phyloP scores from a whole-genome alignment of 2,888 invertebrate genomes.

The Crematogaster levior region DNA sequence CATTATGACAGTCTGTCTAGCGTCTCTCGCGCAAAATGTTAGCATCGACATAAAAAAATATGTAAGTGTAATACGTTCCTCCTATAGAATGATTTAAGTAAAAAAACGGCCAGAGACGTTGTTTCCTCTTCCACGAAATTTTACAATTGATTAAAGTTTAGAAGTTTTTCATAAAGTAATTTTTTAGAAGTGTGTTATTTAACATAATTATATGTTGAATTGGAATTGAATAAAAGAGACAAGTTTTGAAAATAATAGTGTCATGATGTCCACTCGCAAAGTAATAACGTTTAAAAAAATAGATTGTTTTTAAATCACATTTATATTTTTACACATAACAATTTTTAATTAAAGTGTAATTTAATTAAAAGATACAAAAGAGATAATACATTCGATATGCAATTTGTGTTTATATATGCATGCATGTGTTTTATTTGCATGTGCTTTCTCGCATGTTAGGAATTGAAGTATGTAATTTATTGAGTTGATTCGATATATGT shows the following conservation, averaged over 20 bases:
- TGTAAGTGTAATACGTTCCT: constrained; percentile 36
- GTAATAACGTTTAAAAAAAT: neutral
- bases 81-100: no score
- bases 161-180: neutral
- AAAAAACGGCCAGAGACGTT: neutral
- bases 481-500: neutral
- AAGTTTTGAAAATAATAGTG: no score
- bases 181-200: neutral
- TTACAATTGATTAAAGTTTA: neutral
- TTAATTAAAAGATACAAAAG: no score
- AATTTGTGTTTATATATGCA: neutral
- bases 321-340: neutral
- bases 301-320: neutral
- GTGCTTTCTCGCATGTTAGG: neutral
- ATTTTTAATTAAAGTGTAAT: neutral
- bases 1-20: constrained; percentile 68
- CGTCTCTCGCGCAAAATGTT: constrained; percentile 50
- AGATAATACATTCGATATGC: neutral
- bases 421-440: neutral
- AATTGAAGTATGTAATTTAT: neutral
- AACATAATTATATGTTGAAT: neutral
- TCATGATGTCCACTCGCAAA: neutral
- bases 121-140: neutral
- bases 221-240: neutral
- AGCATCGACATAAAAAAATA: constrained; percentile 60